Evolutionary conservation across 2,113 vertebrate genomes (phyloP).

Genomic region (Vulpes vulpes): DNA sequence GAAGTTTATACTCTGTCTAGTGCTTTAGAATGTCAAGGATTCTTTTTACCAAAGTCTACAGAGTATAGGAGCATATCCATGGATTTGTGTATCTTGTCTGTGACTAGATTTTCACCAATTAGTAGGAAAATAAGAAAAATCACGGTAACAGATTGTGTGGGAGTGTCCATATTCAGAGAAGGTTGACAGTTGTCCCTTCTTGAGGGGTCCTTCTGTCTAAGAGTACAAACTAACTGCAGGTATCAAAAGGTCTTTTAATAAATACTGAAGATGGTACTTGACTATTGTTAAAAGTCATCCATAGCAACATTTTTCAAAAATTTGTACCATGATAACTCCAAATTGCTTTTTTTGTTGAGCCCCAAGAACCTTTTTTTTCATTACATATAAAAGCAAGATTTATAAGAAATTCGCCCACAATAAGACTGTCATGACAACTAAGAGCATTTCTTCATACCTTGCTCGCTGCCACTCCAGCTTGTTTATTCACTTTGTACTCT

Average conservation of each 20-base stretch:
- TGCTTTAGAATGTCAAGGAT: neutral
- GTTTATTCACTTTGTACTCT: slow-evolving; percentile 93
- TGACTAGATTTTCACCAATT: neutral
- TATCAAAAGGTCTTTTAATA: neutral
- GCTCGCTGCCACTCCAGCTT: slow-evolving; percentile 91
- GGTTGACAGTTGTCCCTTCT: neutral
- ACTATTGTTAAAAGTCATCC: neutral
- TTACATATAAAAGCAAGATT: neutral
- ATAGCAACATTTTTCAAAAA: neutral
- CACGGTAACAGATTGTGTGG: neutral
- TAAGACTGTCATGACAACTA: neutral
- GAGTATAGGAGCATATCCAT: neutral
- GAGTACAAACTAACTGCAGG: neutral
- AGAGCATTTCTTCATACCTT: slow-evolving; percentile 85
- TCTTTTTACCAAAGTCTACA: neutral
- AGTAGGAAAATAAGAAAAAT: neutral
- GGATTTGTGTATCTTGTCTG: neutral
- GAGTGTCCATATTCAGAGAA: neutral
- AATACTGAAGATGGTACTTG: neutral
- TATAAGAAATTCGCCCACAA: neutral
- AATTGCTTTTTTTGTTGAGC: neutral
- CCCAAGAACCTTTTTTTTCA: neutral
- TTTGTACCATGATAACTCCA: neutral
- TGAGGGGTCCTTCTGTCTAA: neutral
- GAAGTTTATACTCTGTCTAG: neutral